phyloP scores from a whole-genome alignment of 1,140 invertebrate species.

The Drosophila cardini region DNA sequence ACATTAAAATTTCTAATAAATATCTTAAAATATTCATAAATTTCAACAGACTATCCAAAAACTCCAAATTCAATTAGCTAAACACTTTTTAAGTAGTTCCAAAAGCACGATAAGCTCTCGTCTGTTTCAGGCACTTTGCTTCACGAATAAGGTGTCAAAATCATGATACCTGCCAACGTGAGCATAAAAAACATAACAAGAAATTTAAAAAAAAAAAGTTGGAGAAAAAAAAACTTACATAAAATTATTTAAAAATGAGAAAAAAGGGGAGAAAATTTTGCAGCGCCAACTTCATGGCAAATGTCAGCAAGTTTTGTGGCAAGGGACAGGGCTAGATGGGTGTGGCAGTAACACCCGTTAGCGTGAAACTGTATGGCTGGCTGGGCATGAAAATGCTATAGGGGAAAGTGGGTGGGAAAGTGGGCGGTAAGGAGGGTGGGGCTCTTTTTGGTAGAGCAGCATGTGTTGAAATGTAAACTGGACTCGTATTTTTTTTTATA shows the following conservation, averaged over 20 bases:
- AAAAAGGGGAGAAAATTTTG: conserved; percentile 22
- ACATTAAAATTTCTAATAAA: too few relatives aligned
- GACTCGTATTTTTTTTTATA: conserved; percentile 49
- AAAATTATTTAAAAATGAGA: conserved; percentile 14
- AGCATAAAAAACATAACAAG: conserved; percentile 17
- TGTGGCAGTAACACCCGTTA: conserved; percentile 73
- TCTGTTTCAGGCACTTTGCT: neutral
- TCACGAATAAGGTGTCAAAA: conserved; percentile 32
- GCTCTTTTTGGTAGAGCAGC: conserved; percentile 29
- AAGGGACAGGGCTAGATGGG: conserved; percentile 33
- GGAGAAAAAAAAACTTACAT: too few relatives aligned
- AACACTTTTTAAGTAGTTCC: conserved; percentile 14
- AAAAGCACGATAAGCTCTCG: neutral
- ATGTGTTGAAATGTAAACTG: conserved; percentile 82
- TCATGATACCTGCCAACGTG: conserved; percentile 44
- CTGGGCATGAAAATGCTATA: conserved; percentile 74
- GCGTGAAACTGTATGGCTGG: conserved; percentile 79
- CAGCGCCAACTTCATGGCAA: conserved; percentile 53
- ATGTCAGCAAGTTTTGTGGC: conserved; percentile 66
- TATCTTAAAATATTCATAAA: too few relatives aligned
- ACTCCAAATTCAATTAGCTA: conserved; percentile 8
- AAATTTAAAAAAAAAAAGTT: conserved; percentile 42
- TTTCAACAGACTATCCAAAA: neutral
- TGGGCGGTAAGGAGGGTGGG: neutral
- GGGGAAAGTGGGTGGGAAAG: neutral